These are phyloP conservation scores for Octopus bimaculoides DNA, from an alignment of 1,140 invertebrate genomes.

Conservation along the genomic window DNA sequence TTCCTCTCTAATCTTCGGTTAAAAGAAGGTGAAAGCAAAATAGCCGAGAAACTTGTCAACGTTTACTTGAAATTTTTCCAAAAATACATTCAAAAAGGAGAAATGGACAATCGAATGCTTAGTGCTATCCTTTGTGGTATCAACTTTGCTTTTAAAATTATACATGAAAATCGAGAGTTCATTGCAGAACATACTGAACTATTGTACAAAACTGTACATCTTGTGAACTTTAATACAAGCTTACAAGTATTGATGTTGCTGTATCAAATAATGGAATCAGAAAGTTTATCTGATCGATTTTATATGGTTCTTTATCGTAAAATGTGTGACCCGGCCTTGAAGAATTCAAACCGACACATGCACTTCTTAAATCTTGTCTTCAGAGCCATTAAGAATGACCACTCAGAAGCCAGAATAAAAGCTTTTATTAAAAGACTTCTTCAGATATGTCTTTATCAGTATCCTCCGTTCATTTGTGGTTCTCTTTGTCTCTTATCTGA, in stretches of 20 bases:
- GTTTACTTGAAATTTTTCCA: constrained; percentile 88
- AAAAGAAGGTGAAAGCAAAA: constrained; percentile 70
- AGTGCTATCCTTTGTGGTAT: constrained; percentile 84
- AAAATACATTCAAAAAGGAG: constrained; percentile 64
- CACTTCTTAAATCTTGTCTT: constrained; percentile 86
- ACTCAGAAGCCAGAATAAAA: constrained; percentile 68
- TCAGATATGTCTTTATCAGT: constrained; percentile 67
- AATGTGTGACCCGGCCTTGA: constrained; percentile 73
- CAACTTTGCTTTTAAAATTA: constrained; percentile 82
- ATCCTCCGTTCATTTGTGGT: constrained; percentile 70
- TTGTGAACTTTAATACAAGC: constrained; percentile 71
- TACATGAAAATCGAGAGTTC: constrained; percentile 52
- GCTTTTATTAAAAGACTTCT: constrained; percentile 89
- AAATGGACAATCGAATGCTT: constrained; percentile 90
- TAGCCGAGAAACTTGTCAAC: constrained; percentile 79
- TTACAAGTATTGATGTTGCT: constrained; percentile 85
- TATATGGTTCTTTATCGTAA: constrained; percentile 89
- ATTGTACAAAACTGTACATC: constrained; percentile 87
- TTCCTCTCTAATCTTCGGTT: constrained; percentile 79
- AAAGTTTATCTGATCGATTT: constrained; percentile 68
- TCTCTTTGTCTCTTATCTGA: constrained; percentile 79
- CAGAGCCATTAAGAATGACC: constrained; percentile 79
- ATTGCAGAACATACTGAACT: constrained; percentile 75
- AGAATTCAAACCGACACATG: constrained; percentile 72
- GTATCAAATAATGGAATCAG: constrained; percentile 73